These are phyloP conservation scores for Chrysolina oricalcia DNA, from an alignment of 2,888 invertebrate genomes.

Conservation along the genomic window DNA sequence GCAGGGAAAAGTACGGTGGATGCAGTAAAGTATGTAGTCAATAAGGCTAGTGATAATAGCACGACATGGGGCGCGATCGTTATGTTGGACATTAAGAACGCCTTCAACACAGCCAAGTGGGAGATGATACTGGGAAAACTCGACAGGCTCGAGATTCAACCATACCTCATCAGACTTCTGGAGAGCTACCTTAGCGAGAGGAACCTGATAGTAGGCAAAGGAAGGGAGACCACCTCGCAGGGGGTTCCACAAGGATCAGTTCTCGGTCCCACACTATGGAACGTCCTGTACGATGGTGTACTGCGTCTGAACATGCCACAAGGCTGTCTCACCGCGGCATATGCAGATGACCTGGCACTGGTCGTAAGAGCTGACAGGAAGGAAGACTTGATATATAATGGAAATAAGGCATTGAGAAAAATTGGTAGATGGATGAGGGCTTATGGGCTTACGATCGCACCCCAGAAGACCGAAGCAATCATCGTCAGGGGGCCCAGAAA, in stretches of 20 bases:
- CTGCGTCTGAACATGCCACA: too few relatives aligned
- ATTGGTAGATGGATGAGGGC: slow-evolving; percentile 16
- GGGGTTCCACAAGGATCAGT: slow-evolving; percentile 3
- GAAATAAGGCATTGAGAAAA: neutral
- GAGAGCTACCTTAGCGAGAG: neutral
- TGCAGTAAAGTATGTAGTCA: too few relatives aligned
- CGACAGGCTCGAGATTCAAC: too few relatives aligned
- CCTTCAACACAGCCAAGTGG: too few relatives aligned
- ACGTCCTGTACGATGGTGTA: too few relatives aligned
- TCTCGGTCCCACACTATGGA: neutral
- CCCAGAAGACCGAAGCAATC: slow-evolving; percentile 33
- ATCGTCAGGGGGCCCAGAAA: slow-evolving; percentile 22
- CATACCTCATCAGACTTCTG: neutral
- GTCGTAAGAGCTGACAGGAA: neutral
- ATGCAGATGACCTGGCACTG: slow-evolving; percentile 13
- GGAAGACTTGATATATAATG: neutral
- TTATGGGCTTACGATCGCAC: slow-evolving; percentile 7
- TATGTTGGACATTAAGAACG: too few relatives aligned
- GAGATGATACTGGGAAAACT: too few relatives aligned
- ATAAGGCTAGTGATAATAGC: too few relatives aligned
- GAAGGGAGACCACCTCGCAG: neutral
- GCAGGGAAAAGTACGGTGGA: too few relatives aligned
- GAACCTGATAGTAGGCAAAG: neutral
- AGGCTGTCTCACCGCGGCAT: too few relatives aligned
- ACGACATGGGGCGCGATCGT: too few relatives aligned